Base-by-base conservation (phyloP, 1,140 invertebrate species). In the Steinernema feltiae region DNA sequence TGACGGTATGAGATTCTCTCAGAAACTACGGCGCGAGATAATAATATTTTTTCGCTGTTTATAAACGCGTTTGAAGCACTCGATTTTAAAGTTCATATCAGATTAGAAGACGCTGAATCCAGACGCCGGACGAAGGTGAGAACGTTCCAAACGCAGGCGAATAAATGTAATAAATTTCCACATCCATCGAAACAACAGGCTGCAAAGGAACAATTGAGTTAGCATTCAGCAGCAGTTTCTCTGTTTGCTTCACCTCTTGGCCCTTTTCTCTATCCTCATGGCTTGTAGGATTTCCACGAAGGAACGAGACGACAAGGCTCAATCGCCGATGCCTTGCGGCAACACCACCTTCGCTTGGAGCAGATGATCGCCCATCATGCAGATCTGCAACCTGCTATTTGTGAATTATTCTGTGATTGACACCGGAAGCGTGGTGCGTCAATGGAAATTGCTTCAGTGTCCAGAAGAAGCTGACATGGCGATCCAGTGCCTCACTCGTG, bases 231-330 rank as follows among this genome's bases (percentile, higher is more conserved):
- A n/a, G n/a, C n/a, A n/a, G n/a, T n/a, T n/a, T n/a, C n/a, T n/a
- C n/a, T n/a, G n/a, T n/a, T n/a, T 79, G 18, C 73, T 77, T 81
- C 27, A 86, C 80, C 30, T 81, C 32, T n/a, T 80, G 69, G 27
- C 84, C 84, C 15, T 32, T 72, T 18, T 76, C 71, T 30, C 74
- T 41, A 73, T 84, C 82, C 41, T 82, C 80, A 21, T 73, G 70
- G 30, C 74, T 74, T 17, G 53, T 80, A 7, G 83, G 85, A 76
- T 88, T 84, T 31, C 91, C 97, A 80, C 91, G 90, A 79, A 99
- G 90, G 76, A 97, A 94, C 71, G 94, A 92, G 27, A 93, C 93
- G 72, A 93, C 93, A 70, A 99, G 91, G 1, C 94, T 96, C 76
- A 99, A 89, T 82, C 97, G 32, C 71, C 29, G n/a, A 17, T 71